Evolutionary conservation across 2,113 vertebrate genomes (phyloP).

Genomic region (Crotalus horridus): DNA sequence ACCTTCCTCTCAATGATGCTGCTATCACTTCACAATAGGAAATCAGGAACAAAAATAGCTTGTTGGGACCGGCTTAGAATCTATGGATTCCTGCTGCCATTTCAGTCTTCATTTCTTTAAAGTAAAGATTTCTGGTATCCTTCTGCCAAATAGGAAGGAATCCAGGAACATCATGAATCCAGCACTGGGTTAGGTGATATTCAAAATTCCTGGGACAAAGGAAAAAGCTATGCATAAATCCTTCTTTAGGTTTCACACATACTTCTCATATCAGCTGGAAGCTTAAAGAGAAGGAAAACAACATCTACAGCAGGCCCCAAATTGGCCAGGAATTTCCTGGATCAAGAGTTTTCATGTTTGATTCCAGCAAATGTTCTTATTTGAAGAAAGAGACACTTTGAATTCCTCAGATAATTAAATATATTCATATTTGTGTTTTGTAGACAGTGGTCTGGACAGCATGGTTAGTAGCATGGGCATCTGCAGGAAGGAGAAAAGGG

Average conservation of each 20-base stretch:
- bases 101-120: too few species aligned
- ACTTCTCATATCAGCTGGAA: not conserved
- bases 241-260: not conserved
- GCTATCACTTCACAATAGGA: too few species aligned
- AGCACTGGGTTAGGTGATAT: not conserved
- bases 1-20: too few species aligned
- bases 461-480: not conserved
- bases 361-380: not conserved
- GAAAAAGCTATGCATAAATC: not conserved
- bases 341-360: not conserved
- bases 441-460: not conserved
- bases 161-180: too few species aligned
- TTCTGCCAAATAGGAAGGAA: too few species aligned
- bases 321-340: not conserved
- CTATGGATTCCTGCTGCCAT: too few species aligned
- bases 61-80: too few species aligned
- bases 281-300: not conserved
- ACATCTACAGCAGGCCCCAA: not conserved
- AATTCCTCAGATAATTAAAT: not conserved
- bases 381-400: not conserved
- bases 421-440: not conserved
- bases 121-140: too few species aligned
- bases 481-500: not conserved
- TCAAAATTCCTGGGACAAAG: not conserved
- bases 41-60: too few species aligned